phyloP scores from a whole-genome alignment of 2,113 vertebrate species.

The Poeciliopsis occidentalis region DNA sequence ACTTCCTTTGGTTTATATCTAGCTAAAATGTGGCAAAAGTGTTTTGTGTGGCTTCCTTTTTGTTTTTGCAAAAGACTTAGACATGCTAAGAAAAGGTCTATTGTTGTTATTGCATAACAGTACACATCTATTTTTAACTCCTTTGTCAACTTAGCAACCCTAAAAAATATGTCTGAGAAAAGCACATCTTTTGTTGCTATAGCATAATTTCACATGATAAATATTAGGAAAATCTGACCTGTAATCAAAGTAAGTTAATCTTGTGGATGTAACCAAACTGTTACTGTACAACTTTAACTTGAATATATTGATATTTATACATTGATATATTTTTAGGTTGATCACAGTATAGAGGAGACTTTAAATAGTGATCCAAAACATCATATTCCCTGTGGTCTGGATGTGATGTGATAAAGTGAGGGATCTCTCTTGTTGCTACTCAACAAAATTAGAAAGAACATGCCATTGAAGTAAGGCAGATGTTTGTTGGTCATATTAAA shows the following conservation, averaged over 20 bases:
- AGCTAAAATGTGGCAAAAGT: constrained; percentile 22
- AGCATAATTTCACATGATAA: background rate
- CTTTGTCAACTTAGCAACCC: background rate
- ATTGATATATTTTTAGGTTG: too few relatives aligned
- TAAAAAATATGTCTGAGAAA: background rate
- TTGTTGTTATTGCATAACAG: constrained; percentile 17
- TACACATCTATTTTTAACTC: background rate
- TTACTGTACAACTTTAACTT: too few relatives aligned
- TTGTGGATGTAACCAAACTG: too few relatives aligned
- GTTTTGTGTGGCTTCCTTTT: background rate
- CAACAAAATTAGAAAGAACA: too few relatives aligned
- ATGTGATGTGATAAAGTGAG: too few relatives aligned
- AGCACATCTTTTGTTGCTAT: background rate
- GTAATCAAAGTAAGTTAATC: background rate
- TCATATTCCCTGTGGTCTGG: too few relatives aligned
- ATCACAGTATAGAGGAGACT: too few relatives aligned
- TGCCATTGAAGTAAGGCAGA: too few relatives aligned
- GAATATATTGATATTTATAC: too few relatives aligned
- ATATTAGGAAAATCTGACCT: background rate
- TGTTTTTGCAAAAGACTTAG: constrained; percentile 5
- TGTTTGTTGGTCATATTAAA: background rate
- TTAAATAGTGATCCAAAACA: too few relatives aligned
- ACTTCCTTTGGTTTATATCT: constrained; percentile 1
- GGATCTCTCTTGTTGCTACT: too few relatives aligned
- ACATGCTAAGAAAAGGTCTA: constrained; percentile 31